Evolutionary conservation across 2,113 vertebrate species (phyloP).

Genomic region (Pipra filicauda): DNA sequence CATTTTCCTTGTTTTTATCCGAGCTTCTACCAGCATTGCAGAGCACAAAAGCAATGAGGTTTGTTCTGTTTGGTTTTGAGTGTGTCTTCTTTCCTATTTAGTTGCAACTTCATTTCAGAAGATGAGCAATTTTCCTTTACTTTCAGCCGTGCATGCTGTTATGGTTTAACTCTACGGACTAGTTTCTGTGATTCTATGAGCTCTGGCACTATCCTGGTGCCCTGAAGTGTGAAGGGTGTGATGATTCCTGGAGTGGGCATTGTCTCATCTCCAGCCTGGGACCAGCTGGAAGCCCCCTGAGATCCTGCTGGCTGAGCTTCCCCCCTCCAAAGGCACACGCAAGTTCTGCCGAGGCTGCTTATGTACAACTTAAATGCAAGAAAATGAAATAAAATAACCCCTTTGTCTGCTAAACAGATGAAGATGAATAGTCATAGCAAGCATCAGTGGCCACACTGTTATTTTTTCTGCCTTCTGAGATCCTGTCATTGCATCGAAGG

Average conservation of each 20-base stretch:
- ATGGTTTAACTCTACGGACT: neutral
- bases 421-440: conserved; percentile 1
- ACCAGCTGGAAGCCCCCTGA: accelerated
- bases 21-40: neutral
- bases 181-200: neutral
- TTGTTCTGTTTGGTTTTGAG: neutral
- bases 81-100: neutral
- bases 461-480: neutral
- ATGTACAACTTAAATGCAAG: neutral
- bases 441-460: neutral
- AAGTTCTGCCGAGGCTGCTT: neutral
- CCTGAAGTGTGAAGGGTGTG: accelerated
- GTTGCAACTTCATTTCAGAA: neutral
- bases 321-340: neutral
- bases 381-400: neutral
- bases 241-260: neutral
- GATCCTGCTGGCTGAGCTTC: neutral
- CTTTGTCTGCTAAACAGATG: neutral
- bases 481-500: neutral
- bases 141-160: neutral
- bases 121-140: neutral
- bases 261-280: neutral
- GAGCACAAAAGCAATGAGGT: neutral
- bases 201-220: neutral
- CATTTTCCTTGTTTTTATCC: neutral